Base-by-base conservation (phyloP, 2,797 vertebrate species). In the Sylvia borin region DNA sequence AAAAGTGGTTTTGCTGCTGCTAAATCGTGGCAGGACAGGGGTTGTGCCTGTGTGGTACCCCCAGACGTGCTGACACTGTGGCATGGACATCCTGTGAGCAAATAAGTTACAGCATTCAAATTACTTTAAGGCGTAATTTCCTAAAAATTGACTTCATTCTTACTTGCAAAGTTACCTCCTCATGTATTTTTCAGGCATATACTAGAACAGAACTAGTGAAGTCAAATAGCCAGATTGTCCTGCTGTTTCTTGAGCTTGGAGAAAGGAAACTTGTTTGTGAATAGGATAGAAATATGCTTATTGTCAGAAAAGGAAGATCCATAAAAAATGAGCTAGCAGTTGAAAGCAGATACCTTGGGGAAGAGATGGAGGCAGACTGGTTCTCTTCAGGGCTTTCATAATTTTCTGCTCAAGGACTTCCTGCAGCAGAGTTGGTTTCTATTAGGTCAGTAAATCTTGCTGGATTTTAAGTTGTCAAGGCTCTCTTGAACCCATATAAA, bases 21-120 rank as follows among this genome's bases (percentile, higher is more conserved):
- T 42, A 42, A 47, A 55, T 58, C 0, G 0, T 51, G 48, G n/a
- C 57, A 74, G 79, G 1, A 7, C 14, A 66, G 26, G 5, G 4
- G 5, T 11, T 60, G 18, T 72, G 38, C 45, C 45, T n/a, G 1
- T 42, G n/a, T 47, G 45, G 12, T n/a, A 19, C 16, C 14, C 22
- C 15, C 9, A n/a, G 9, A 31, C 0, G 1, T 31, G 36, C 32
- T 64, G 47, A 34, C 13, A 11, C 20, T 51, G 10, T 54, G 53
- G 6, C 7, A 3, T 15, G 14, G n/a, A 22, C 14, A 43, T 42
- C 45, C 57, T 75, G 51, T n/a, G 22, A 79, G 24, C 40, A 71
- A 76, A 8, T 36, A 48, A 64, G 7, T 38, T 85, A 40, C 8
- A 70, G 22, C n/a, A 50, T 43, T 81, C 10, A 20, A 55, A 36